These are phyloP conservation scores for Caenorhabditis brenneri DNA, from an alignment of 1,140 invertebrate genomes.

Conservation along the genomic window DNA sequence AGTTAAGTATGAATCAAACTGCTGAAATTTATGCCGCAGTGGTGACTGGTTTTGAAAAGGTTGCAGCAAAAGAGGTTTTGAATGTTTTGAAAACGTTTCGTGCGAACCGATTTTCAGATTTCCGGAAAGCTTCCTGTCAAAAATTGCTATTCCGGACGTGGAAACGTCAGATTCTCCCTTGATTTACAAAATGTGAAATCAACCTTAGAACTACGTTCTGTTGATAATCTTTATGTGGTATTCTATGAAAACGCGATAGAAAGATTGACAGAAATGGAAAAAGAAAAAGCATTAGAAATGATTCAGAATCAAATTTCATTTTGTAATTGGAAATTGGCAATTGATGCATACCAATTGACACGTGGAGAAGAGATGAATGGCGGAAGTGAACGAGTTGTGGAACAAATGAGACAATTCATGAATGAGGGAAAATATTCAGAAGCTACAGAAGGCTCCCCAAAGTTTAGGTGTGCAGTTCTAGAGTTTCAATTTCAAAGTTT, in stretches of 20 bases:
- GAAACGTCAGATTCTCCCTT: background rate
- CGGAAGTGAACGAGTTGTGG: background rate
- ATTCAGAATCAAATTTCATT: constrained; percentile 3
- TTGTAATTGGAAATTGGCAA: constrained; percentile 22
- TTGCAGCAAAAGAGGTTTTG: constrained; percentile 10
- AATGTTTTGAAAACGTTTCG: background rate
- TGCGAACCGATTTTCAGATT: background rate
- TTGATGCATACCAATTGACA: constrained; percentile 11
- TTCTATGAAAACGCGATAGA: background rate
- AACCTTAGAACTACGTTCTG: background rate
- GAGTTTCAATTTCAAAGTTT: background rate
- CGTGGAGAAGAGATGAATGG: background rate
- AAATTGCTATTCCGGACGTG: background rate
- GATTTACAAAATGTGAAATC: background rate
- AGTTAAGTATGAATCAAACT: background rate
- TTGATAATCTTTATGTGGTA: constrained; percentile 40
- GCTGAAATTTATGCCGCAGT: constrained; percentile 18
- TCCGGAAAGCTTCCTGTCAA: background rate
- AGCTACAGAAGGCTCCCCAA: constrained; percentile 11
- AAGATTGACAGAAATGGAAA: background rate
- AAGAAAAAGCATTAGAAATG: background rate
- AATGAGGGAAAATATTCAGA: background rate
- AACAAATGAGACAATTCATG: background rate
- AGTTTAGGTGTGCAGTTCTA: constrained; percentile 28
- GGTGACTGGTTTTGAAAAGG: constrained; percentile 33